Percentiles rank a stretch among this genome's conserved stretches.
Conservation (phyloP, 2,888 invertebrate species). For the Netelia virgata region DNA sequence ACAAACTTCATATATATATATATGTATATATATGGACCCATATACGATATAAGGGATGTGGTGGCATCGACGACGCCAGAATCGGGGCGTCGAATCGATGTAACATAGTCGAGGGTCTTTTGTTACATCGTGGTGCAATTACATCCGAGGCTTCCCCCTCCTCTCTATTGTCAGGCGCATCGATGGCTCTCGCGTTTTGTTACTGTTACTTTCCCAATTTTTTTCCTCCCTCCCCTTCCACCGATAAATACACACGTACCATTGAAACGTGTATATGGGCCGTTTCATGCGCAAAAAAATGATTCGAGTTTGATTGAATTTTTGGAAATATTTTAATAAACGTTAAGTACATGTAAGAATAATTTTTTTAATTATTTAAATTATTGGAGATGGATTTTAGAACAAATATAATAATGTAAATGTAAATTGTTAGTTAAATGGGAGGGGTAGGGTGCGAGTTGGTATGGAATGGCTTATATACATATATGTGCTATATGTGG, state of each 20-base stretch:
- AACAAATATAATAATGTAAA: neutral
- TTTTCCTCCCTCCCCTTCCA: conserved; percentile 50
- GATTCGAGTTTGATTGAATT: neutral
- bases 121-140: conserved; percentile 80
- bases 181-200: conserved; percentile 81
- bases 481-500: neutral
- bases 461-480: neutral
- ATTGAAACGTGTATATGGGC: conserved; percentile 1
- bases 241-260: conserved; percentile 20
- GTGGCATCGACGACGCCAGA: conserved; percentile 63
- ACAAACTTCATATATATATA: conserved; percentile 14
- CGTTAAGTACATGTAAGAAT: no score
- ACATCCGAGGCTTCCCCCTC: conserved; percentile 71
- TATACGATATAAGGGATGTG: conserved; percentile 42
- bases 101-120: conserved; percentile 82
- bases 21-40: conserved; percentile 8
- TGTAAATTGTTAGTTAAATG: neutral
- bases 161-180: conserved; percentile 73
- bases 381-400: neutral
- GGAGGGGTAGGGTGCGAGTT: neutral
- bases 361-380: no score
- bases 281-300: conserved; percentile 2
- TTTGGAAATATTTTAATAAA: neutral
- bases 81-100: conserved; percentile 79
- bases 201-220: conserved; percentile 79